phyloP scores from a whole-genome alignment of 2,888 invertebrate genomes.

The Cephalotes varians region DNA sequence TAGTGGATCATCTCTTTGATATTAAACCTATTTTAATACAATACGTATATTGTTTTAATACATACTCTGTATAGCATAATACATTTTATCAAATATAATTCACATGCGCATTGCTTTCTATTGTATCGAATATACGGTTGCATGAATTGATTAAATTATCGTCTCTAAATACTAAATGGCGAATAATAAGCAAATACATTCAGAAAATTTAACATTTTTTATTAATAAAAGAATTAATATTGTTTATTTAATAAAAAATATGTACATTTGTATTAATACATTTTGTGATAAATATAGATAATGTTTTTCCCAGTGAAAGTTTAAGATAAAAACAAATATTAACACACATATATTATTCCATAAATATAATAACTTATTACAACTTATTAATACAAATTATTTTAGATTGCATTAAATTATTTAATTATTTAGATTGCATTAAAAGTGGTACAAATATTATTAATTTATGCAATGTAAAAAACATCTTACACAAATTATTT shows the following conservation, averaged over 20 bases:
- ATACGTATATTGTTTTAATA: not conserved
- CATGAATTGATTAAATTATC: conserved; percentile 22
- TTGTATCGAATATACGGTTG: not conserved
- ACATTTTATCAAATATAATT: conserved; percentile 23
- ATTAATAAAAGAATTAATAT: not conserved
- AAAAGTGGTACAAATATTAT: not conserved
- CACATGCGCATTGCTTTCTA: conserved; percentile 1
- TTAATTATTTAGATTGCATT: not conserved
- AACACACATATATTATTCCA: not conserved
- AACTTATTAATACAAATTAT: not conserved
- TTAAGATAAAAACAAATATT: conserved; percentile 2
- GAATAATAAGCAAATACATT: not conserved
- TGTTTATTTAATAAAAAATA: not conserved
- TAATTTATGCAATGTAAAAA: not conserved
- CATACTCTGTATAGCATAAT: not conserved
- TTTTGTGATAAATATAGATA: not conserved
- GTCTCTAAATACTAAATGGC: conserved; percentile 14
- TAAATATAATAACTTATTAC: not conserved
- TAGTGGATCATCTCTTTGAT: conserved; percentile 20
- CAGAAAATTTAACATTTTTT: not conserved
- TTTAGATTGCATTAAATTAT: not conserved
- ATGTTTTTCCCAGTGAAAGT: not conserved
- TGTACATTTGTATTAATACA: not conserved
- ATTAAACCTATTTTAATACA: conserved; percentile 8
- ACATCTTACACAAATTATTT: not conserved